Conservation (phyloP, 1,140 invertebrate genomes). For the Sesamia nonagrioides region DNA sequence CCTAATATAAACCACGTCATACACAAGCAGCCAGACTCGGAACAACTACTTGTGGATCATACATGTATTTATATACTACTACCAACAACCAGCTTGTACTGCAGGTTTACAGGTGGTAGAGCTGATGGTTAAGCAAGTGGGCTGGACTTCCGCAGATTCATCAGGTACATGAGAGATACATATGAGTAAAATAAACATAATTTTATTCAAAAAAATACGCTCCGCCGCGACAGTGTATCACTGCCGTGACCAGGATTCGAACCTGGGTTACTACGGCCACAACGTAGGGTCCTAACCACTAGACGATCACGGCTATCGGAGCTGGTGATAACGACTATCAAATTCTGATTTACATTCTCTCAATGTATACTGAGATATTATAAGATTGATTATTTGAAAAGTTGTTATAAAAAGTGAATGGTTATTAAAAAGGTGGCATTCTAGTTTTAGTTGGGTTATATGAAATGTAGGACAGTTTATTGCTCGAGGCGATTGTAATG, state of each 20-base stretch:
- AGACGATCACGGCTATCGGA: conserved; percentile 60
- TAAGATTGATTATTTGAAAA: conserved; percentile 4
- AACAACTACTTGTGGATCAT: too few relatives aligned
- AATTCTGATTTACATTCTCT: not conserved
- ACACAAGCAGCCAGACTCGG: too few relatives aligned
- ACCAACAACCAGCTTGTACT: too few relatives aligned
- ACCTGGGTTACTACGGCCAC: conserved; percentile 87
- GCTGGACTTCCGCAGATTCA: too few relatives aligned
- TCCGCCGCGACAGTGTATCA: conserved; percentile 47
- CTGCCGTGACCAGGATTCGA: conserved; percentile 86
- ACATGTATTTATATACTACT: too few relatives aligned
- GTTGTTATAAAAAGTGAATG: not conserved
- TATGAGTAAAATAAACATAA: not conserved
- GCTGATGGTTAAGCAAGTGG: too few relatives aligned
- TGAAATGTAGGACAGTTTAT: conserved; percentile 7
- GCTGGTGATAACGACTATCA: conserved; percentile 2
- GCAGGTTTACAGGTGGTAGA: too few relatives aligned
- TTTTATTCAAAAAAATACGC: not conserved
- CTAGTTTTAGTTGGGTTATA: conserved; percentile 9
- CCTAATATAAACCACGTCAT: too few relatives aligned
- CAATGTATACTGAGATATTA: not conserved
- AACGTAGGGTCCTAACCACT: conserved; percentile 79
- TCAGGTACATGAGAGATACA: too few relatives aligned
- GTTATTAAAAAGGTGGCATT: not conserved
- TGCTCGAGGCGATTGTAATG: conserved; percentile 10